A percentile compares a stretch with the other conserved stretches of the same genome.
Evolutionary conservation across 2,888 invertebrate species (phyloP).

Genomic region (Ypsolopha scabrella): DNA sequence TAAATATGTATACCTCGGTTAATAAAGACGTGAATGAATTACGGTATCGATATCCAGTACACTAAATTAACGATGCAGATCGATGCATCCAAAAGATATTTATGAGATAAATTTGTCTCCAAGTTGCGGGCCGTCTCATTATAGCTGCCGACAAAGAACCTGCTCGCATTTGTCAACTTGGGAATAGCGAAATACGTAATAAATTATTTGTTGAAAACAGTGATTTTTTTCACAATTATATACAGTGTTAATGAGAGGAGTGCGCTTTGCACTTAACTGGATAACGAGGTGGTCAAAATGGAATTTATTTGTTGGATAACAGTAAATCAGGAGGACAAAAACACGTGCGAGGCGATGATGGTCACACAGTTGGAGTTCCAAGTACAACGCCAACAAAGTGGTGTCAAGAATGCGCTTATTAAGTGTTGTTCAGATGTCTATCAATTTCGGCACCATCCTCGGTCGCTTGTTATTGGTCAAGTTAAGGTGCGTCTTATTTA

Average conservation of each 20-base stretch:
- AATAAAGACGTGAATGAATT: conserved; percentile 52
- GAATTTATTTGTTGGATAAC: not conserved
- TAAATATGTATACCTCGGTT: conserved; percentile 32
- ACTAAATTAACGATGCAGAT: conserved; percentile 57
- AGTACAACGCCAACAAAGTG: conserved; percentile 18
- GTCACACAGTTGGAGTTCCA: conserved; percentile 13
- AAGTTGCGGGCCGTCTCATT: conserved; percentile 51
- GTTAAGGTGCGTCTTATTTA: conserved; percentile 16
- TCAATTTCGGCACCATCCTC: conserved; percentile 20
- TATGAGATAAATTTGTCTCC: conserved; percentile 63
- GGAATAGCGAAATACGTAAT: conserved; percentile 50
- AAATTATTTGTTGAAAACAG: conserved; percentile 22
- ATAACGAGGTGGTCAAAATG: conserved; percentile 1
- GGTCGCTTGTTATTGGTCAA: conserved; percentile 1
- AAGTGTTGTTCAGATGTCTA: conserved; percentile 29
- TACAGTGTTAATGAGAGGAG: not conserved
- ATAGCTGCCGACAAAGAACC: conserved; percentile 55
- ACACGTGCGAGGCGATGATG: conserved; percentile 1
- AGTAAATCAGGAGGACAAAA: conserved; percentile 23
- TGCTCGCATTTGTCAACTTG: conserved; percentile 49
- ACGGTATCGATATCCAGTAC: conserved; percentile 48
- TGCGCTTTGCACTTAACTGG: conserved; percentile 2
- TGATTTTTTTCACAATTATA: not conserved
- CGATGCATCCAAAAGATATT: conserved; percentile 55
- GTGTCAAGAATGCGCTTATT: conserved; percentile 34